Evolutionary conservation across 1,140 invertebrate genomes (phyloP).

Genomic region (Hylyphantes graminicola): DNA sequence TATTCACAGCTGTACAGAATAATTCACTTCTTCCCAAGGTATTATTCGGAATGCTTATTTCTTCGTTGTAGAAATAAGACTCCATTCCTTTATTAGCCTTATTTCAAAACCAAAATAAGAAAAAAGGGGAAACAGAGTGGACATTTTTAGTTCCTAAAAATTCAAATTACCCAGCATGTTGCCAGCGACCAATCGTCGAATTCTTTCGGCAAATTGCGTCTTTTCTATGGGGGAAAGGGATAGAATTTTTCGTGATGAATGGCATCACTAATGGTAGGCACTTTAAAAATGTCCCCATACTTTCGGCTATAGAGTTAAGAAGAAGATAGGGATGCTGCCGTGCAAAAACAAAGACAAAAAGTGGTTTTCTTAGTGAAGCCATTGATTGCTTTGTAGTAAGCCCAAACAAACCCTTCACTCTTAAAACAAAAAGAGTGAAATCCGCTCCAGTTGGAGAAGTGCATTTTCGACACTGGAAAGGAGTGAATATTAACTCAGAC

Average conservation of each 20-base stretch:
- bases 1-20: constrained; percentile 48
- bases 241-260: constrained; percentile 32
- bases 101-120: not conserved
- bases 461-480: no score
- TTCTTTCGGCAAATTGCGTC: constrained; percentile 17
- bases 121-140: not conserved
- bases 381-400: no score
- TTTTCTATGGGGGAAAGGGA: not conserved
- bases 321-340: not conserved
- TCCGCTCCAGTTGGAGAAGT: no score
- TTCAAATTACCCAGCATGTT: constrained; percentile 33
- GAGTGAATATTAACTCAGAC: no score
- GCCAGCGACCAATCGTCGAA: constrained; percentile 5
- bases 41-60: constrained; percentile 26
- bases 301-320: constrained; percentile 7
- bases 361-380: no score
- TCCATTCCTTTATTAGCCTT: constrained; percentile 13
- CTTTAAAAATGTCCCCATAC: constrained; percentile 29
- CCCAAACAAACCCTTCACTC: no score
- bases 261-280: constrained; percentile 34
- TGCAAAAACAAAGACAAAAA: no score
- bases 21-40: constrained; percentile 14
- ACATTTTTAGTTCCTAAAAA: constrained; percentile 37
- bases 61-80: constrained; percentile 30
- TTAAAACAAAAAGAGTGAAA: no score